phyloP scores from a whole-genome alignment of 1,140 invertebrate species.

The Tetramorium parvispinum region DNA sequence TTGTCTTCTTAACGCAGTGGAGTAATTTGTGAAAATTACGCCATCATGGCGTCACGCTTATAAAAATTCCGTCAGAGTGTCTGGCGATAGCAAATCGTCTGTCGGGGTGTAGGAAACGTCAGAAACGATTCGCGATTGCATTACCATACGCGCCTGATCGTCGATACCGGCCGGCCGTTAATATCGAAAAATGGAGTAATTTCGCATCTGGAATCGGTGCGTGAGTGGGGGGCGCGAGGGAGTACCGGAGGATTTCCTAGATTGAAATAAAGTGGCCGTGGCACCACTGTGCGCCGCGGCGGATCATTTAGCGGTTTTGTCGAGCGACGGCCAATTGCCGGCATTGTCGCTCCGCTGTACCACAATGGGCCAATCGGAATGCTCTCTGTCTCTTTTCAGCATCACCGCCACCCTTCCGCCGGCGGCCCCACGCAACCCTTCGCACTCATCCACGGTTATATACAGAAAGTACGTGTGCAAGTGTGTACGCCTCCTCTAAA shows the following conservation, averaged over 20 bases:
- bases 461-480: neutral
- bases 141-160: conserved; percentile 65
- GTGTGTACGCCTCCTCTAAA: neutral
- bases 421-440: conserved; percentile 13
- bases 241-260: conserved; percentile 82
- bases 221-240: conserved; percentile 16
- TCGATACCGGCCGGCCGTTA: conserved; percentile 77
- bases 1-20: neutral
- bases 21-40: neutral
- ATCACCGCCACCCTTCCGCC: conserved; percentile 66
- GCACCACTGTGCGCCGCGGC: conserved; percentile 82
- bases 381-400: conserved; percentile 82
- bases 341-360: conserved; percentile 86
- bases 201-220: conserved; percentile 81
- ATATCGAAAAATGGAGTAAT: conserved; percentile 84
- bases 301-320: conserved; percentile 87
- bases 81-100: conserved; percentile 15
- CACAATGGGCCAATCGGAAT: conserved; percentile 86
- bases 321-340: conserved; percentile 86
- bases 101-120: conserved; percentile 39
- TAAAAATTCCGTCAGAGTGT: conserved; percentile 29
- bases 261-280: conserved; percentile 86
- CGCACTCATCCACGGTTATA: neutral
- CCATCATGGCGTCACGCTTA: neutral
- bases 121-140: conserved; percentile 70